phyloP scores from a whole-genome alignment of 2,797 vertebrate species.

The Margarornis squamiger region DNA sequence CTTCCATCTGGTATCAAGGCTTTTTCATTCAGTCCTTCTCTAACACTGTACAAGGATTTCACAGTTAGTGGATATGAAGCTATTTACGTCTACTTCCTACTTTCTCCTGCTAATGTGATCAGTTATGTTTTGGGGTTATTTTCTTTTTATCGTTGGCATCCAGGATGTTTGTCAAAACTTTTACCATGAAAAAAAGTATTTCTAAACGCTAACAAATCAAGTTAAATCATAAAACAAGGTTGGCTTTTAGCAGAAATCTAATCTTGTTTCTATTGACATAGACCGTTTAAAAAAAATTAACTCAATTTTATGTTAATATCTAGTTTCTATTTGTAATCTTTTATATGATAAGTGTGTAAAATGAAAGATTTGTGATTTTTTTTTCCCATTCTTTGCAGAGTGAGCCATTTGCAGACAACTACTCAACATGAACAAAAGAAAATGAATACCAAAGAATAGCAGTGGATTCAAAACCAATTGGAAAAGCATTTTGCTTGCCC shows the following conservation, averaged over 20 bases:
- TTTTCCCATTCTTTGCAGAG: conserved; percentile 37
- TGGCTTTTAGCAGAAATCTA: not conserved
- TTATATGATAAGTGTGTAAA: rapidly evolving
- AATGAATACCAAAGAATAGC: conserved; percentile 71
- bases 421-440: conserved; percentile 28
- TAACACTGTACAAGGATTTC: not conserved
- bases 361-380: not conserved
- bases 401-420: conserved; percentile 12
- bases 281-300: not conserved
- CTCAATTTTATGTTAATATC: not conserved
- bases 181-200: not conserved
- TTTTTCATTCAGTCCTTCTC: conserved; percentile 23
- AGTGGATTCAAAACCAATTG: not conserved
- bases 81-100: not conserved
- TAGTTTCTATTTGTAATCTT: not conserved
- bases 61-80: not conserved
- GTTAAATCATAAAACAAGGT: not conserved
- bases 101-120: not conserved
- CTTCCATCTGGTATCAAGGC: conserved; percentile 67
- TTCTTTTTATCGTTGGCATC: not conserved
- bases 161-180: not conserved
- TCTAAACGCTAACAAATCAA: not conserved
- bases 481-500: not conserved
- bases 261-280: not conserved
- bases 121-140: not conserved